Base-by-base conservation (phyloP, 1,140 invertebrate genomes). In the Aphidius ervi region DNA sequence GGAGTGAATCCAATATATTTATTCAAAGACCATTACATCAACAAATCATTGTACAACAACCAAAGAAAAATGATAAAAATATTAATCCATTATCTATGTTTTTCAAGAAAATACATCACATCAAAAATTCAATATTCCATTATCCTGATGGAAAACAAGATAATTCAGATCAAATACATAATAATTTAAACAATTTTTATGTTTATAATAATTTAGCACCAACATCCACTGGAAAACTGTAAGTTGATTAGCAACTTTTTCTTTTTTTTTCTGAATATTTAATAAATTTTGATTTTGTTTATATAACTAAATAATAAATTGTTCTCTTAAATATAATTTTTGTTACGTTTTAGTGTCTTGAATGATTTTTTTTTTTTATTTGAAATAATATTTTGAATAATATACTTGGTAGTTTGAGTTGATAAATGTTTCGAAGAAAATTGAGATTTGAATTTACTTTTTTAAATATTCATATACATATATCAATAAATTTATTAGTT, bases 11-110 rank as follows among this genome's bases (percentile, higher is more conserved):
- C 16, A 62, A 65, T 31, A 59, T 69, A 46, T 56, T 68, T 5
- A 64, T 75, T 7, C 74, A 73, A 62, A 65, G 71, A 31, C 74
- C 74, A 6, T 61, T 73, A 8, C 67, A 71, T 39, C 74, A 74
- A 52, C 69, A 73, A 63, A 72, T 74, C 37, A 64, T 74, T 37
- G 20, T 74, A 31, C 71, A 76, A 42, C 54, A 69, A 23, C 70
- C 68, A 41, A 57, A 67, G 23, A 56, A 66, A 37, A 67, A 71
- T 59, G 59, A 62, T 7, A 65, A 72, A 9, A 56, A 59, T 37
- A 64, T 65, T 3, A 59, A 63, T 37, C 64, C 72, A 7, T 42
- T 76, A 10, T 37, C 62, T 23, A 57, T 65, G 1, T 65, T 76
- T 10, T 65, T 76, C 5, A 55, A 70, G 56, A 73, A 69, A 61